A percentile compares a stretch with the other conserved stretches of the same genome.
These are phyloP conservation scores for Amiota mariae DNA, from an alignment of 2,888 invertebrate species.

Conservation along the genomic window DNA sequence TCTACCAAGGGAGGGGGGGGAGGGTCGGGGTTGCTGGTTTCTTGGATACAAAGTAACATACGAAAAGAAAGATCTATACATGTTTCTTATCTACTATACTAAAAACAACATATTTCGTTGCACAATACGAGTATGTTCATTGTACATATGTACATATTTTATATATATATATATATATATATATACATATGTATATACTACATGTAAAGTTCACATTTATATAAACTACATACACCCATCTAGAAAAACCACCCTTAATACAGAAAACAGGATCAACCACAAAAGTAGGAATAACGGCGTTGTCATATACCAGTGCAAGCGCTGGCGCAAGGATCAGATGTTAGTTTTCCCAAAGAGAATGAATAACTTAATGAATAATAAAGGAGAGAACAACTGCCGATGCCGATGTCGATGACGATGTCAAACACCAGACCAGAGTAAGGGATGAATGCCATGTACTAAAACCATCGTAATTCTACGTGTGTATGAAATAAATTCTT, in stretches of 20 bases:
- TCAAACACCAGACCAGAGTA: conserved; percentile 57
- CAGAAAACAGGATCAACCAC: conserved; percentile 23
- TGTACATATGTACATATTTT: too few species aligned
- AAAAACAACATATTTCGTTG: too few species aligned
- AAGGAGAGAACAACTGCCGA: background rate
- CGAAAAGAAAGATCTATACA: too few species aligned
- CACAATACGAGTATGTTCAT: conserved; percentile 1
- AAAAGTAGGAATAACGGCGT: conserved; percentile 24
- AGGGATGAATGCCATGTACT: conserved; percentile 64
- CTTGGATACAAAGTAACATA: too few species aligned
- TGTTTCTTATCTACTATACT: too few species aligned
- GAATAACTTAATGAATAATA: too few species aligned
- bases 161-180: background rate
- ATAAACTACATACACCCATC: conserved; percentile 17
- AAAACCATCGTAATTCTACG: conserved; percentile 6
- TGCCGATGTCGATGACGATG: background rate
- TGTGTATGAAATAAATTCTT: conserved; percentile 58
- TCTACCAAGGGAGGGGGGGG: too few species aligned
- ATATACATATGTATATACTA: background rate
- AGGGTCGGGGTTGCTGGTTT: too few species aligned
- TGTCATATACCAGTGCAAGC: conserved; percentile 27
- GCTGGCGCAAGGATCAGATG: conserved; percentile 67
- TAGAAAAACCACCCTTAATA: conserved; percentile 59
- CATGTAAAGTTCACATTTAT: background rate
- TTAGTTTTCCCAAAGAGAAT: conserved; percentile 71